Evolutionary conservation across 2,888 invertebrate species (phyloP).

Genomic region (Drosophila subsilvestris): DNA sequence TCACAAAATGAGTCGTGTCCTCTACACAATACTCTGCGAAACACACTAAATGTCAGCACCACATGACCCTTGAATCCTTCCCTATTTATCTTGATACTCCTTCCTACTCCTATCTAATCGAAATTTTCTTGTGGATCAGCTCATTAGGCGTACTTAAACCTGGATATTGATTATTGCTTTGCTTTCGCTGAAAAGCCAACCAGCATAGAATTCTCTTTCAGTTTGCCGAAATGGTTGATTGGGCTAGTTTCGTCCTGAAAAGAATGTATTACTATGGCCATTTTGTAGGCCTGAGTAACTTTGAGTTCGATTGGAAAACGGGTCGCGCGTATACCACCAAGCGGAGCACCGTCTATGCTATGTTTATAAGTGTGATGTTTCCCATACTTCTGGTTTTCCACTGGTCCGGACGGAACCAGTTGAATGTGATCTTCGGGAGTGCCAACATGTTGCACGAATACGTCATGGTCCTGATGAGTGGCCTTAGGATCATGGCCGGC

Average conservation of each 20-base stretch:
- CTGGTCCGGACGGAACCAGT: background rate
- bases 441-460: conserved; percentile 33
- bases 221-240: conserved; percentile 22
- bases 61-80: background rate
- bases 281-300: conserved; percentile 8
- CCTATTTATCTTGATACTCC: background rate
- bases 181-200: background rate
- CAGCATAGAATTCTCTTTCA: background rate
- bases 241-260: conserved; percentile 4
- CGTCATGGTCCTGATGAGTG: conserved; percentile 16
- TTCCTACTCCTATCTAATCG: background rate
- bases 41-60: background rate
- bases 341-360: conserved; percentile 3
- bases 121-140: background rate
- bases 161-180: background rate
- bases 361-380: background rate
- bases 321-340: background rate
- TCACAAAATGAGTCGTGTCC: no score
- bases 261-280: background rate
- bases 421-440: background rate
- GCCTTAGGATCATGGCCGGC: conserved; percentile 25
- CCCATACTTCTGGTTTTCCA: background rate
- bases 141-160: background rate
- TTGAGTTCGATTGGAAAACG: conserved; percentile 10
- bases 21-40: background rate